phyloP scores from a whole-genome alignment of 2,888 invertebrate species.

The Odontomyia ornata region DNA sequence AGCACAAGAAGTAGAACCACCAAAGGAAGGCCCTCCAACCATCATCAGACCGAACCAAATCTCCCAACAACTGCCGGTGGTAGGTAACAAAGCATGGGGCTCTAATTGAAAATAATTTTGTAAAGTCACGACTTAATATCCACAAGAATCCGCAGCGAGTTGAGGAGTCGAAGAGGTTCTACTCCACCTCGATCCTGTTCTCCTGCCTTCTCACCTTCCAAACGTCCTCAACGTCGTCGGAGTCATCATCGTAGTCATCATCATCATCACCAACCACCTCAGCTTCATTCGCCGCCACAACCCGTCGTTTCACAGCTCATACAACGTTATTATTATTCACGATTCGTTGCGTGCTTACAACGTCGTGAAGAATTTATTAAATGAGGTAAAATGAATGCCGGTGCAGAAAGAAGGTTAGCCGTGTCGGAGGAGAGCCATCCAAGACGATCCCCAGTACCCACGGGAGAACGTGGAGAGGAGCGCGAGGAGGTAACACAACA shows the following conservation, averaged over 20 bases:
- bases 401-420: background rate
- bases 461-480: too few species aligned
- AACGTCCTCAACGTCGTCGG: background rate
- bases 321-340: slow-evolving; percentile 31
- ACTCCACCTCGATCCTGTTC: background rate
- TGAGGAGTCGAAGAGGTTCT: background rate
- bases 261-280: too few species aligned
- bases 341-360: slow-evolving; percentile 41
- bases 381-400: slow-evolving; percentile 35
- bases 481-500: too few species aligned
- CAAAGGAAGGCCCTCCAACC: background rate
- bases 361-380: slow-evolving; percentile 42
- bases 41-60: slow-evolving; percentile 1
- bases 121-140: slow-evolving; percentile 38
- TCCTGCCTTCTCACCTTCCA: background rate
- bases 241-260: too few species aligned
- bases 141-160: slow-evolving; percentile 3
- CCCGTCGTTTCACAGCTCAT: slow-evolving; percentile 6
- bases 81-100: slow-evolving; percentile 6
- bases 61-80: background rate
- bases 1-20: too few species aligned
- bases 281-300: background rate
- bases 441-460: background rate
- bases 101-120: slow-evolving; percentile 40
- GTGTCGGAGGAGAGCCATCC: background rate